phyloP scores from a whole-genome alignment of 1,140 invertebrate species.

The Pinna nobilis region DNA sequence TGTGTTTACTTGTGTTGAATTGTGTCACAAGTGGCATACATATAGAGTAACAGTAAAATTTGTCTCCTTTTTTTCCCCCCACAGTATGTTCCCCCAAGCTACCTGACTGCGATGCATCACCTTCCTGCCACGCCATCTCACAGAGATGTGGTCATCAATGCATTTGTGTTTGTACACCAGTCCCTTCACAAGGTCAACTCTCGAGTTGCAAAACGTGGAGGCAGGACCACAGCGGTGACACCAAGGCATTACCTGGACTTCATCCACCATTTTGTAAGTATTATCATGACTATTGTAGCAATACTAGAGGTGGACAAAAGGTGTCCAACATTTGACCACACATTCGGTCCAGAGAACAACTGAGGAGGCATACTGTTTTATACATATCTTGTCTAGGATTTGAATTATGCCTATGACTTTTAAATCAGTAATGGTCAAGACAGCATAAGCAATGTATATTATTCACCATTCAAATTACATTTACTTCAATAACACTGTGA shows the following conservation, averaged over 20 bases:
- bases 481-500: too few relatives aligned
- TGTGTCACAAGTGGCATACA: background rate
- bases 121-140: slow-evolving; percentile 86
- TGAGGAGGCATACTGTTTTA: too few relatives aligned
- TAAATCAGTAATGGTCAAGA: too few relatives aligned
- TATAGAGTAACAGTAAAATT: too few relatives aligned
- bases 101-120: slow-evolving; percentile 90
- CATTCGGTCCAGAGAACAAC: too few relatives aligned
- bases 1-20: background rate
- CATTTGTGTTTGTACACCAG: slow-evolving; percentile 98
- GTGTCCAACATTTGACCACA: too few relatives aligned
- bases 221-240: slow-evolving; percentile 97
- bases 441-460: too few relatives aligned
- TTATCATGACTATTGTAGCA: background rate
- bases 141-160: slow-evolving; percentile 96
- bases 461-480: too few relatives aligned
- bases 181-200: slow-evolving; percentile 96
- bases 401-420: too few relatives aligned
- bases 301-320: too few relatives aligned
- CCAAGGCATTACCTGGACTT: slow-evolving; percentile 99
- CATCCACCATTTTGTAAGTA: slow-evolving; percentile 95
- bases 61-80: too few relatives aligned
- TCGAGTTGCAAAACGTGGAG: slow-evolving; percentile 91
- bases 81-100: slow-evolving; percentile 89
- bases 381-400: too few relatives aligned